Evolutionary conservation across 2,888 invertebrate species (phyloP), one percentile per base, ranked within the genome.

Genomic region (Melikaiella ostensackeni): DNA sequence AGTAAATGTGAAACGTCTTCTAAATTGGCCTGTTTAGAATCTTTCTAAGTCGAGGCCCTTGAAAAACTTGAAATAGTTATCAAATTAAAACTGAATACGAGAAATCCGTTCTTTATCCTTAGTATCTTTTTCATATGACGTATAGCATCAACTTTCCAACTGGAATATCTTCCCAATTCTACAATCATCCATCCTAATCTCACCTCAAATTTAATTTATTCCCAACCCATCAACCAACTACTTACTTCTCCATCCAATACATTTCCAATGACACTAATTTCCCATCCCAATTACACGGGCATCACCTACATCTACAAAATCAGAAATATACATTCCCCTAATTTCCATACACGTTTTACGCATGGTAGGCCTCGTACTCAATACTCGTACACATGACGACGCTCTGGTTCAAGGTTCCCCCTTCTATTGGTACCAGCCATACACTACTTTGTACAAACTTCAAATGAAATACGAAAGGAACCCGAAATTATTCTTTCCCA

Each of bases 401-500:
- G 70, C 50, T 13, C 33, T 70, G n/a, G 19, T 55, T 70, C 50
- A 70, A 70, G 50, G 70, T 64, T 46, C 50, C 70, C n/a, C 50
- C 8, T 42, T 70, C 46, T 42, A 16, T 16, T 16, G 42, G 5
- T 42, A 5, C 19, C 9, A 8, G 8, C 30, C 8, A 35, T 0
- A 35, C 11, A 35, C n/a, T 35, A 63, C 11, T 9, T 35, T n/a
- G 16, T 9, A 62, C 13, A 62, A 62, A 19, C 9, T 63, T 35
- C 63, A 63, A 35, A 16, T n/a, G 9, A 57, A 74, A 78, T 81
- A n/a, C 27, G n/a, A n/a, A 55, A 63, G 21, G 13, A 50, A n/a
- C 80, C 83, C 83, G 79, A 83, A 87, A 86, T 86, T 83, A 77
- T 78, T 80, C 83, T 77, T 83, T 83, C 76, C 80, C 79, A 81